Base-by-base conservation (phyloP, 2,113 vertebrate genomes). In the Ictidomys tridecemlineatus region DNA sequence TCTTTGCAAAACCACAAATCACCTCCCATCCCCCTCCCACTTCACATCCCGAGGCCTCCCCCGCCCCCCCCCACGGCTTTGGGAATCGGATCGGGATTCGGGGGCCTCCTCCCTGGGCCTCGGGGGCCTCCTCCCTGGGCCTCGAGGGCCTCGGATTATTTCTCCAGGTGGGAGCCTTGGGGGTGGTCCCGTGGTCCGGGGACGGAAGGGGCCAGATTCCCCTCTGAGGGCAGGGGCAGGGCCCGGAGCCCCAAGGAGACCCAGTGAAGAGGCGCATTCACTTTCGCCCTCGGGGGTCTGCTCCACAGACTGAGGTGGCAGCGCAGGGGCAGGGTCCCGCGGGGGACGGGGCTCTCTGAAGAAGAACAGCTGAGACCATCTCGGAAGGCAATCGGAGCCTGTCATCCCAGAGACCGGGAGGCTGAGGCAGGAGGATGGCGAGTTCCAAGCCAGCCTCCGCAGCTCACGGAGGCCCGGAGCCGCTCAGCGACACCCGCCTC, bases 101-200 rank as follows among this genome's bases (percentile, higher is more conserved):
- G 48, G 12, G 42, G 6, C 42, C 42, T 42, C 42, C 39, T 42
- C 39, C 39, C 39, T 42, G 39, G 39, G 39, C 39, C 39, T 42
- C 39, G 4, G 5, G 39, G 42, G 42, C 42, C 42, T 42, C 42
- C n/a, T n/a, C 39, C 39, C 39, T 42, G 39, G 39, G 39, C 39
- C 39, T 42, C 39, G 4, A 42, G 39, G 42, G 42, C 42, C 42
- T 42, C 42, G 5, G 42, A 42, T 42, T 83, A 34, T 95, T 80
- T 94, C 74, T 92, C 88, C 53, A 53, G 14, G 72, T 39, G n/a
- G 93, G 91, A 85, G 93, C 89, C 8, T 37, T 76, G 91, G 87
- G 90, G 96, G 97, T 97, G 97, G 97, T 48, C 97, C 78, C 63
- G 72, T 17, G 45, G 93, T 39, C 82, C 6, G 56, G 6, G 84